Conservation (phyloP, 2,113 vertebrate genomes). For the Cygnus buccinator region DNA sequence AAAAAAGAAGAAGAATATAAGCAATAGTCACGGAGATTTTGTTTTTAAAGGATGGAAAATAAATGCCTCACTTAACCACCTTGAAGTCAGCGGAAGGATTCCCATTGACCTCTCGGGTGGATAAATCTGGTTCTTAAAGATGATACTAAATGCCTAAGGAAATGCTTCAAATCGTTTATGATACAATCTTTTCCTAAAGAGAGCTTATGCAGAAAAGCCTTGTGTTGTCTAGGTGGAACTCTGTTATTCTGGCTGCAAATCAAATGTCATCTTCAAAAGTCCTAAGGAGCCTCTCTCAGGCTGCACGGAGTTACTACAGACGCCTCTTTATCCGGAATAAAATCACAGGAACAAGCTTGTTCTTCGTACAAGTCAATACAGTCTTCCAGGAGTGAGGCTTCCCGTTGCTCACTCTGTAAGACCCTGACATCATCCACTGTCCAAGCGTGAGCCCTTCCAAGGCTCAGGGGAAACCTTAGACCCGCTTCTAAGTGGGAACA, state of each 20-base stretch:
- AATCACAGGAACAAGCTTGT: conserved; percentile 48
- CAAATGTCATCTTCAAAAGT: conserved; percentile 67
- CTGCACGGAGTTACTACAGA: conserved; percentile 66
- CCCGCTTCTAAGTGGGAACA: not conserved
- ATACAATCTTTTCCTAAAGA: conserved; percentile 5
- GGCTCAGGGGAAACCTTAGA: conserved; percentile 14
- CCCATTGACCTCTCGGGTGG: not conserved
- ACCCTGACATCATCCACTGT: conserved; percentile 29
- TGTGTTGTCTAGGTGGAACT: not conserved
- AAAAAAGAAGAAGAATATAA: not conserved
- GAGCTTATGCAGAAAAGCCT: not conserved
- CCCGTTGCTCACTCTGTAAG: conserved; percentile 58
- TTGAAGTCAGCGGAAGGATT: not conserved
- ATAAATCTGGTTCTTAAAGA: conserved; percentile 23
- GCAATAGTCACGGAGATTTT: not conserved
- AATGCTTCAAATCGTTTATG: not conserved
- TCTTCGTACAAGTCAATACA: conserved; percentile 45
- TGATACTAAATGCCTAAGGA: not conserved
- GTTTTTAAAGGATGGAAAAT: not conserved
- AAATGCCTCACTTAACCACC: not conserved
- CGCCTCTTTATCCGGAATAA: conserved; percentile 36
- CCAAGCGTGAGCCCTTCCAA: conserved; percentile 61
- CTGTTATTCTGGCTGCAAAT: conserved; percentile 9
- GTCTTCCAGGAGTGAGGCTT: conserved; percentile 77
- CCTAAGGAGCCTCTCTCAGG: conserved; percentile 76